phyloP scores from a whole-genome alignment of 2,797 vertebrate genomes.

The Hyperoplus lanceolatus region DNA sequence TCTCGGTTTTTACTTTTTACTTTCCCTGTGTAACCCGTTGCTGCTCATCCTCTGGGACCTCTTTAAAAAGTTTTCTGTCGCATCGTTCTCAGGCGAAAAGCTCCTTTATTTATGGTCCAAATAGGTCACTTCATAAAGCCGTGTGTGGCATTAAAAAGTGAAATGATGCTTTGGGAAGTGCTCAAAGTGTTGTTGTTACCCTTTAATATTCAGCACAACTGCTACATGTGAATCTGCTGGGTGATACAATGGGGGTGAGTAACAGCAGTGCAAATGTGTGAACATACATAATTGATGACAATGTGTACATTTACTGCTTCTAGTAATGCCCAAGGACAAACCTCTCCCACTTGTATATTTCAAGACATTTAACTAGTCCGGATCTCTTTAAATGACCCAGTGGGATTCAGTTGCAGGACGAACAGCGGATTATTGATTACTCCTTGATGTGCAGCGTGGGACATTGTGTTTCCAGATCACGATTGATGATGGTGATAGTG shows the following conservation, averaged over 20 bases:
- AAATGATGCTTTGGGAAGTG: slow-evolving; percentile 29
- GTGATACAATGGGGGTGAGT: slow-evolving; percentile 32
- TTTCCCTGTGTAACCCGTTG: background rate
- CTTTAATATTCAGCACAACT: slow-evolving; percentile 55
- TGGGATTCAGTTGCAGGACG: slow-evolving; percentile 46
- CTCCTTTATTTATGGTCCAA: slow-evolving; percentile 45
- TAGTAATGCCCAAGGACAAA: slow-evolving; percentile 42
- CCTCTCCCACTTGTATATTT: slow-evolving; percentile 44
- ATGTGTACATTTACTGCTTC: slow-evolving; percentile 56
- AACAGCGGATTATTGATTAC: slow-evolving; percentile 60
- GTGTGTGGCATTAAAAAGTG: slow-evolving; percentile 31
- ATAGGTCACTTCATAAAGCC: slow-evolving; percentile 60
- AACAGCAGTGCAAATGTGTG: slow-evolving; percentile 56
- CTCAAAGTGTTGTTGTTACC: slow-evolving; percentile 20
- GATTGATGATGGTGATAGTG: background rate
- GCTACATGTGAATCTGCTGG: slow-evolving; percentile 41
- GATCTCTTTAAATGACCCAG: slow-evolving; percentile 62
- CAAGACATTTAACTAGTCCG: slow-evolving; percentile 40
- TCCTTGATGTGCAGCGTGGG: slow-evolving; percentile 37
- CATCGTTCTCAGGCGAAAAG: too few relatives aligned
- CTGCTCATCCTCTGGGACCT: slow-evolving; percentile 16
- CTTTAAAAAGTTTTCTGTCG: background rate
- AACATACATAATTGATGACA: slow-evolving; percentile 74
- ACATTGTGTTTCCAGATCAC: slow-evolving; percentile 14
- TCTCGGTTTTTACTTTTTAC: background rate